Evolutionary conservation across 2,888 invertebrate genomes (phyloP).

Genomic region (Poecilus cupreus): DNA sequence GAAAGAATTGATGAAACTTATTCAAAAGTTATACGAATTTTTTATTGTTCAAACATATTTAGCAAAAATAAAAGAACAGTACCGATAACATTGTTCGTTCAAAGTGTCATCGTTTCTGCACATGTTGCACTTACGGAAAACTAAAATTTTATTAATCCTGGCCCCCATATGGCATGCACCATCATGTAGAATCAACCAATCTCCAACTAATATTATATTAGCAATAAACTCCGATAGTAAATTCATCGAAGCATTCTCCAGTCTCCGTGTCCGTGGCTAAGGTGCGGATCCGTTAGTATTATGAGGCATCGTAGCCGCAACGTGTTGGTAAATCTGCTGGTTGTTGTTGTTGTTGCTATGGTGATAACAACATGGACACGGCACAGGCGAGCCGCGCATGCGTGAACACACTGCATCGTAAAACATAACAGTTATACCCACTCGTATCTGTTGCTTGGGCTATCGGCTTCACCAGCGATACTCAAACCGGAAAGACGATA

Average conservation of each 20-base stretch:
- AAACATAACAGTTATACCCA: slow-evolving; percentile 50
- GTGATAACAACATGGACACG: slow-evolving; percentile 8
- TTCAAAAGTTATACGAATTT: too few species aligned
- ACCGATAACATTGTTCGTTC: too few species aligned
- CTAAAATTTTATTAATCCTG: too few species aligned
- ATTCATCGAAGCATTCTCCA: not conserved
- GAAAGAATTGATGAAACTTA: too few species aligned
- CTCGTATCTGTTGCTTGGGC: not conserved
- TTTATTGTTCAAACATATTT: too few species aligned
- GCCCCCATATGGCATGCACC: too few species aligned
- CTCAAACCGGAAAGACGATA: not conserved
- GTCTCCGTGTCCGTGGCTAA: not conserved
- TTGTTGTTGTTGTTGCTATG: slow-evolving; percentile 28
- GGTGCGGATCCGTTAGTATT: slow-evolving; percentile 20
- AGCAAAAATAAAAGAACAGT: too few species aligned
- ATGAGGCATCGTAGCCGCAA: not conserved
- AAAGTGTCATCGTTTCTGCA: too few species aligned
- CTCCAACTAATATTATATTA: not conserved
- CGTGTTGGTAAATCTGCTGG: slow-evolving; percentile 8
- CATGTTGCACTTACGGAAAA: too few species aligned
- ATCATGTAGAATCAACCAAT: too few species aligned
- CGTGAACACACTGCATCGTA: slow-evolving; percentile 17
- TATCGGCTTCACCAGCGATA: slow-evolving; percentile 30
- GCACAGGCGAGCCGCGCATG: slow-evolving; percentile 8
- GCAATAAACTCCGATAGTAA: slow-evolving; percentile 3